A percentile compares a stretch with the other conserved stretches of the same genome.
These are phyloP conservation scores for Pocillopora verrucosa DNA, from an alignment of 64 coral and sea anemone genomes.

Conservation along the genomic window DNA sequence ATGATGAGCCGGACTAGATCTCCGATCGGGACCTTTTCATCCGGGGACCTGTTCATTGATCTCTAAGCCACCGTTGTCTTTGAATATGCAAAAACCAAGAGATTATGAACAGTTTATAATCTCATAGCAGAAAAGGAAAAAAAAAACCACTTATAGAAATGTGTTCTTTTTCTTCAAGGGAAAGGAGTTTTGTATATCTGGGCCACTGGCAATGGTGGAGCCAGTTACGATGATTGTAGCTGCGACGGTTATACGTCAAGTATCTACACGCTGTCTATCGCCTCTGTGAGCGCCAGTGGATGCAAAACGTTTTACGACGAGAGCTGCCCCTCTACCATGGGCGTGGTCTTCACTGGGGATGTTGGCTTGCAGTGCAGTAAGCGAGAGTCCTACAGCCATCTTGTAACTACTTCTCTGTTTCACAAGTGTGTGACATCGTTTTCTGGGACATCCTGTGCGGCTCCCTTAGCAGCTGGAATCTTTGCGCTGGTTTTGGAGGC, in stretches of 20 bases:
- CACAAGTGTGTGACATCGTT: constrained; percentile 53
- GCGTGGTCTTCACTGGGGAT: constrained; percentile 77
- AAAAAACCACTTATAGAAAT: not conserved
- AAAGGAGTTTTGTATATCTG: constrained; percentile 81
- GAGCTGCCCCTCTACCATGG: constrained; percentile 71
- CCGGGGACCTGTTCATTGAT: no score
- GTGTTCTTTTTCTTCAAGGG: constrained; percentile 14
- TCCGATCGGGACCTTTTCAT: no score
- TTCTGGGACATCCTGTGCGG: constrained; percentile 85
- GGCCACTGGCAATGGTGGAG: constrained; percentile 86
- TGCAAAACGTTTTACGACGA: constrained; percentile 68
- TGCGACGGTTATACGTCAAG: constrained; percentile 89
- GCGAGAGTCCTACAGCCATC: not conserved
- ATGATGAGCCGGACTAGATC: no score
- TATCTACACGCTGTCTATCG: constrained; percentile 84
- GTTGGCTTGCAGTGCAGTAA: not conserved
- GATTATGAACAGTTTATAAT: no score
- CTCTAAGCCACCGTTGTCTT: no score
- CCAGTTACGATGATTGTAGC: constrained; percentile 49
- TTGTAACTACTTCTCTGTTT: constrained; percentile 54
- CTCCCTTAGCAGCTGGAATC: constrained; percentile 80
- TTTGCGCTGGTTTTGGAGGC: constrained; percentile 79
- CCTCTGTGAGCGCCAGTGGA: constrained; percentile 58
- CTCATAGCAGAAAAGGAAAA: no score
- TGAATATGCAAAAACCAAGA: no score